phyloP scores from a whole-genome alignment of 2,888 invertebrate species.

The Morpho helenor region DNA sequence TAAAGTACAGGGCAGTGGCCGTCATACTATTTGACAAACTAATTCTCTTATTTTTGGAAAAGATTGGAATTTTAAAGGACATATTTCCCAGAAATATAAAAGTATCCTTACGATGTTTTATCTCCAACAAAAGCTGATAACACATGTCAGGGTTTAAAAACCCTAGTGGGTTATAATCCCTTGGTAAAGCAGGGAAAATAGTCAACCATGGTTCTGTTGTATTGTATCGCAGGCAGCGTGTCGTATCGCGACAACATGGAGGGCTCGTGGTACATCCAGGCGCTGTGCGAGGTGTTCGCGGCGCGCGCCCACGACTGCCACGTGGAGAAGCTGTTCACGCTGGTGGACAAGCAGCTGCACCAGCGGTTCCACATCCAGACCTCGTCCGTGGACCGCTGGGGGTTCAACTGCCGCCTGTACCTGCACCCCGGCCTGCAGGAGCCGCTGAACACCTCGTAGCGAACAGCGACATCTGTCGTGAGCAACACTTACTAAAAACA shows the following conservation, averaged over 20 bases:
- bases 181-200: no score
- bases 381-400: slow-evolving; percentile 80
- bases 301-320: slow-evolving; percentile 80
- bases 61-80: no score
- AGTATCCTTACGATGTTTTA: no score
- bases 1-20: no score
- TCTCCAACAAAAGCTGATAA: no score
- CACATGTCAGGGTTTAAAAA: no score
- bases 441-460: neutral
- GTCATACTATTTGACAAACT: no score
- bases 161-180: no score
- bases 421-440: slow-evolving; percentile 83
- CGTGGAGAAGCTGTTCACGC: slow-evolving; percentile 82
- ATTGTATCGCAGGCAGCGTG: slow-evolving; percentile 63
- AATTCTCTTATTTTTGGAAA: no score
- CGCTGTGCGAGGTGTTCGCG: slow-evolving; percentile 82
- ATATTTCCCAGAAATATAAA: no score
- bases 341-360: slow-evolving; percentile 76
- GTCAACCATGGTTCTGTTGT: neutral
- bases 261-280: slow-evolving; percentile 87
- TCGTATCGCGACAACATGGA: slow-evolving; percentile 77
- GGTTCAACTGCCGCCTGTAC: slow-evolving; percentile 82
- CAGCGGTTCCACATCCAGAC: slow-evolving; percentile 75
- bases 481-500: no score
- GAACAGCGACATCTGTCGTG: no score